A percentile compares a stretch with the other conserved stretches of the same genome.
phyloP scores from a whole-genome alignment of 2,797 vertebrate species.

The Pangasius mekongensis region DNA sequence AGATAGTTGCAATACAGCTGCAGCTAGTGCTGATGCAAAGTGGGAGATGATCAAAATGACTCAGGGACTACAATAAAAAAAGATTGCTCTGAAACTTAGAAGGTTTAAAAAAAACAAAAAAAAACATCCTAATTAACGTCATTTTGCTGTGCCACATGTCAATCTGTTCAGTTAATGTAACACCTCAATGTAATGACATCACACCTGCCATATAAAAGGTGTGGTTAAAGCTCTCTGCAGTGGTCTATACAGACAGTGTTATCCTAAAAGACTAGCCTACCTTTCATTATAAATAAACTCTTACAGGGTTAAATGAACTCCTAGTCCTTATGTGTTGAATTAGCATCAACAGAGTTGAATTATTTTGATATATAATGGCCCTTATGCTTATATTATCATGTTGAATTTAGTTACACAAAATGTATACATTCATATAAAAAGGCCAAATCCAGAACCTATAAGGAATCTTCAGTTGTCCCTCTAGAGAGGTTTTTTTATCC shows the following conservation, averaged over 20 bases:
- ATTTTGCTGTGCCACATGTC: background rate
- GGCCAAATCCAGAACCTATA: background rate
- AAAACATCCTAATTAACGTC: background rate
- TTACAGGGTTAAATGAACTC: background rate
- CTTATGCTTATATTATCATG: background rate
- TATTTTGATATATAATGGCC: background rate
- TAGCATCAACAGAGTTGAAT: background rate
- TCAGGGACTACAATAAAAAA: background rate
- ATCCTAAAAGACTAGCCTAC: no score
- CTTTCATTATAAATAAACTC: background rate
- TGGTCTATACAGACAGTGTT: background rate
- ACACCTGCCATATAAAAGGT: background rate
- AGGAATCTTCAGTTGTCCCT: background rate
- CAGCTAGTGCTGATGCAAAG: conserved; percentile 61
- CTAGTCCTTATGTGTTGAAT: background rate
- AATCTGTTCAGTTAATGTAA: background rate
- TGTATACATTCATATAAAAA: background rate
- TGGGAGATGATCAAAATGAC: conserved; percentile 50
- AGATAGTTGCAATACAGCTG: conserved; percentile 67
- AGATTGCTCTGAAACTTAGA: background rate
- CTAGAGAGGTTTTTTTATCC: background rate
- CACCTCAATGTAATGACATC: background rate
- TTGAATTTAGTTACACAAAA: background rate
- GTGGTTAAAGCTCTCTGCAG: background rate
- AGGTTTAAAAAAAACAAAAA: background rate